Conservation (phyloP, 1,140 invertebrate genomes). For the Trinorchestia longiramus region DNA sequence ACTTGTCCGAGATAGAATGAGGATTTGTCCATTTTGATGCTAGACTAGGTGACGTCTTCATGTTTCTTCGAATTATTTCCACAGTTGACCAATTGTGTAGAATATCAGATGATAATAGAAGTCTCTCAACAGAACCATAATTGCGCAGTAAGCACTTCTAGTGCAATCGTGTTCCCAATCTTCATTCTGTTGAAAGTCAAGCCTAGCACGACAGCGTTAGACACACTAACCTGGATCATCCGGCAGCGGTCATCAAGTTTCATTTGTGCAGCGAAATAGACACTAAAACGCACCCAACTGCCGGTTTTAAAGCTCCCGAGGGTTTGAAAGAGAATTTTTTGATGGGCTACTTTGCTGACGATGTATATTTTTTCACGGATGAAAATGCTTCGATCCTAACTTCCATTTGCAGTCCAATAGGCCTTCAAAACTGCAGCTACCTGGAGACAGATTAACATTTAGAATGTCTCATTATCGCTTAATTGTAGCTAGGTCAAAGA, state of each 20-base stretch:
- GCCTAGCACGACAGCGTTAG: neutral
- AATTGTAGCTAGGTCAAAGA: neutral
- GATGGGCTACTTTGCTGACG: neutral
- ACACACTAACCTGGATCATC: conserved; percentile 3
- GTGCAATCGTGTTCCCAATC: neutral
- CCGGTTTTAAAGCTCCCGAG: neutral
- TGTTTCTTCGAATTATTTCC: neutral
- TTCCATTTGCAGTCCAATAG: neutral
- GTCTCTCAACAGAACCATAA: neutral
- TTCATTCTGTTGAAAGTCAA: conserved; percentile 23
- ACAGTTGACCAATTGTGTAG: neutral
- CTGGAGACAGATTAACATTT: neutral
- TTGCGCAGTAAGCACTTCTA: neutral
- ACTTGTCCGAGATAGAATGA: neutral
- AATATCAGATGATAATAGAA: neutral
- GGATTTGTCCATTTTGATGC: neutral
- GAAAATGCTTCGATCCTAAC: neutral
- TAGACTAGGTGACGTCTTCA: neutral
- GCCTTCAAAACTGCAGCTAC: neutral
- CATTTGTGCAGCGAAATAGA: neutral
- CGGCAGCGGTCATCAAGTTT: neutral
- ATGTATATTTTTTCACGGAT: neutral
- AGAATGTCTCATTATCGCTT: neutral
- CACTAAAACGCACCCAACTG: neutral
- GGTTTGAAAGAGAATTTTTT: neutral